A percentile compares a stretch with the other conserved stretches of the same genome.
Conservation (phyloP, 2,797 vertebrate species). For the Enteromius radiatus region DNA sequence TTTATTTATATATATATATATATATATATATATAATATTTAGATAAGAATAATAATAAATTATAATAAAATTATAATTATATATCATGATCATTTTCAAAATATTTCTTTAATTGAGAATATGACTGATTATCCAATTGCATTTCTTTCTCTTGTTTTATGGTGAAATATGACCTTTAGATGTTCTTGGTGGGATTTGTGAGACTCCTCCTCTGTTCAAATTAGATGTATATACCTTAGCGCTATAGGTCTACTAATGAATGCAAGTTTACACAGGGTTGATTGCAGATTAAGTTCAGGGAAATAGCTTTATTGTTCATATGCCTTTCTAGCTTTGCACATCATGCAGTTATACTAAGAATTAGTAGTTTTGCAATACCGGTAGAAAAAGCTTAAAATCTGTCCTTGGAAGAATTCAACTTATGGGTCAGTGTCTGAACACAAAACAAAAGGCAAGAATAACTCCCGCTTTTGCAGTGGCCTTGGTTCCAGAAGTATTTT, state of each 20-base stretch:
- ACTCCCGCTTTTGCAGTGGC: neutral
- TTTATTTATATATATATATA: too few species aligned
- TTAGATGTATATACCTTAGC: slow-evolving; percentile 52
- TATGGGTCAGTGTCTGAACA: slow-evolving; percentile 36
- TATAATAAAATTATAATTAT: neutral
- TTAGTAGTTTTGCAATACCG: slow-evolving; percentile 50
- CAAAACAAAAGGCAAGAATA: slow-evolving; percentile 28
- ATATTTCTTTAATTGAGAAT: neutral
- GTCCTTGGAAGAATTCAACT: slow-evolving; percentile 17
- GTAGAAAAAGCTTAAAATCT: slow-evolving; percentile 31
- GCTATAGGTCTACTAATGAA: slow-evolving; percentile 51
- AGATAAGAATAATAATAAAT: neutral
- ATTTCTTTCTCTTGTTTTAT: slow-evolving; percentile 1
- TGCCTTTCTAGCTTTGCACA: slow-evolving; percentile 59
- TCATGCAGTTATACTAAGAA: slow-evolving; percentile 48
- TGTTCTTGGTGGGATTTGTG: slow-evolving; percentile 12
- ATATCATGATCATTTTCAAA: neutral
- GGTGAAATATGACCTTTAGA: slow-evolving; percentile 15
- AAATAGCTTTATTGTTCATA: slow-evolving; percentile 61
- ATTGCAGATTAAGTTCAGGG: slow-evolving; percentile 59
- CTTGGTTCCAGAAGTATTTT: slow-evolving; percentile 15
- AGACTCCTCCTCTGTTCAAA: slow-evolving; percentile 21
- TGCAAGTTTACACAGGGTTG: slow-evolving; percentile 61
- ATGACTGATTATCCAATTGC: neutral
- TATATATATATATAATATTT: neutral